Evolutionary conservation across 2,113 vertebrate genomes (phyloP), one percentile per base, ranked within the genome.

Genomic region (Benitochromis conjunctus): DNA sequence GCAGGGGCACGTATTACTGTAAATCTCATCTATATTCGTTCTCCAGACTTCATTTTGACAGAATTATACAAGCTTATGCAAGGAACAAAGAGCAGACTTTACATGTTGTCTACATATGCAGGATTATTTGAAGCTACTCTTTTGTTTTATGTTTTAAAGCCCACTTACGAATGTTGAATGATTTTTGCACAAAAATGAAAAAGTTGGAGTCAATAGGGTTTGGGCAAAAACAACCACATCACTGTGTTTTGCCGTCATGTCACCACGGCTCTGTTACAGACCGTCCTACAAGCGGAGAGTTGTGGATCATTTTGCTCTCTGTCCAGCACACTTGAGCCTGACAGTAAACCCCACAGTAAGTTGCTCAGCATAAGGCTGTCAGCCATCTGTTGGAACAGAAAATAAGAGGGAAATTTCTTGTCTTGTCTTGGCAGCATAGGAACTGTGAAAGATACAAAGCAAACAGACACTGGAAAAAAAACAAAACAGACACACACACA

Each of bases 361-460:
- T 51, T 51, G 9, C 16, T 84, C 79, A 41, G 74, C 53, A 87
- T 78, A 54, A 69, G 56, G 83, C 78, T 80, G 43, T 82, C 66
- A 88, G 78, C 82, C 71, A 80, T 81, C 62, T 88, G 71, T 41
- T 64, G 71, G 19, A 86, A 76, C 53, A 54, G 9, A 54, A 38
- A 43, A 66, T 2, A 79, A 60, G 51, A 11, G 24, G 5, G 5
- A 81, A 21, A 82, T 80, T 85, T 80, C 82, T 79, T 12, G 31
- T 81, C 84, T 80, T 79, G 77, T 83, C 69, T 82, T 87, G 89
- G 86, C 80, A 90, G 88, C 79, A 29, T 64, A 86, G 26, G 29
- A 86, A 38, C 76, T 80, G 66, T 66, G 58, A 88, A 85, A 71
- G 60, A 90, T 76, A 80, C 57, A 60, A 82, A 80, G 26, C 71